Conservation (phyloP, 2,113 vertebrate species). For the Myotis davidii region DNA sequence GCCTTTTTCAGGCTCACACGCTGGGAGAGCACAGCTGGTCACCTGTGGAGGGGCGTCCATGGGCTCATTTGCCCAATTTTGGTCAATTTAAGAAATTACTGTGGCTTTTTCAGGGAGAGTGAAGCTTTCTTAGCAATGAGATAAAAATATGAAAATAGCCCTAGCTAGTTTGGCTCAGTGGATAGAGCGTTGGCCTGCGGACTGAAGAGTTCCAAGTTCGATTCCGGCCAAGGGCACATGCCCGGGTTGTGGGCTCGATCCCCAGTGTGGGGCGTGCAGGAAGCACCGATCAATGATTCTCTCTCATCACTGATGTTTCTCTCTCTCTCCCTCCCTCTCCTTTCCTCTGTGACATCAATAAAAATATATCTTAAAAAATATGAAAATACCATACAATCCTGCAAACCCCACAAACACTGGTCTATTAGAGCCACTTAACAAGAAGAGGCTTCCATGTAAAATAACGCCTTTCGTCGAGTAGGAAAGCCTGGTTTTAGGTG, state of each 20-base stretch:
- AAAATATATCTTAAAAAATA: too few relatives aligned
- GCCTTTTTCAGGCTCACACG: neutral
- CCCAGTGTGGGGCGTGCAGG: too few relatives aligned
- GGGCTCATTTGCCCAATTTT: constrained; percentile 95
- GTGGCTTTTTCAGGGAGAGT: constrained; percentile 93
- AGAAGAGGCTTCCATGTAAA: neutral
- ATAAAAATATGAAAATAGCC: neutral
- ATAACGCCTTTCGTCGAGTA: neutral
- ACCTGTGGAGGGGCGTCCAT: constrained; percentile 89
- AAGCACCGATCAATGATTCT: too few relatives aligned
- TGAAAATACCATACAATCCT: neutral
- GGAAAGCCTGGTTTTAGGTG: neutral
- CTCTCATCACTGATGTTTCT: too few relatives aligned
- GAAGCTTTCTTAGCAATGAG: constrained; percentile 87
- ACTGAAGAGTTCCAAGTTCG: too few relatives aligned
- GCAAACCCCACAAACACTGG: neutral
- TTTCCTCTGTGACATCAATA: too few relatives aligned
- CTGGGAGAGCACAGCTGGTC: constrained; percentile 92
- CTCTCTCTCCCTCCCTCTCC: too few relatives aligned
- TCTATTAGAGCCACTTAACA: neutral
- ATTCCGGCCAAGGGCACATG: too few relatives aligned
- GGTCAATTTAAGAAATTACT: constrained; percentile 95
- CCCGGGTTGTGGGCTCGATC: too few relatives aligned
- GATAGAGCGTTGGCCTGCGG: too few relatives aligned
- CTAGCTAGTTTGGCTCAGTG: too few relatives aligned